Evolutionary conservation across 2,888 invertebrate genomes (phyloP).

Genomic region (Aphelenchoides bicaudatus): DNA sequence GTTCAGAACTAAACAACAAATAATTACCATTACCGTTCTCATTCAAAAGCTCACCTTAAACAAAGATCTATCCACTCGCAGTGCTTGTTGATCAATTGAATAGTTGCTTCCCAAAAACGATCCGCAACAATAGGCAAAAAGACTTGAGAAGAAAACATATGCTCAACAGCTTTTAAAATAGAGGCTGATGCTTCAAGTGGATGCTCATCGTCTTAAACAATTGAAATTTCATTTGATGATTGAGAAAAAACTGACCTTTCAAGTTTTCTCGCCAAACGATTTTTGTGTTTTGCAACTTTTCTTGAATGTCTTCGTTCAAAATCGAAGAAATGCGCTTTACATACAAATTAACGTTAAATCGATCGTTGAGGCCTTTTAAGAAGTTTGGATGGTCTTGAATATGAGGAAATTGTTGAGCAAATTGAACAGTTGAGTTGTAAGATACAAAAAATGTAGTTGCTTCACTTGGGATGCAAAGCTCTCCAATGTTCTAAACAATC

Average conservation of each 20-base stretch:
- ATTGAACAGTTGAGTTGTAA: neutral
- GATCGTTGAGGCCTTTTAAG: constrained; percentile 9
- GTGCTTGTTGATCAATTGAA: constrained; percentile 68
- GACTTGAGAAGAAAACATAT: constrained; percentile 72
- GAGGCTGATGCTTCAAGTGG: constrained; percentile 22
- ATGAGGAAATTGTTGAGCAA: constrained; percentile 4
- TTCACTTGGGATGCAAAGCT: constrained; percentile 17
- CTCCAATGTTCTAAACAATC: constrained; percentile 5
- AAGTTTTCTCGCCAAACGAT: neutral
- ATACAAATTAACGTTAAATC: constrained; percentile 11
- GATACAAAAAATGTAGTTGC: constrained; percentile 16
- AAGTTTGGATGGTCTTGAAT: constrained; percentile 5
- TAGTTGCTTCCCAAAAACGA: constrained; percentile 78
- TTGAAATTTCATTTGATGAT: too few species aligned
- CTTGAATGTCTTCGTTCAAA: constrained; percentile 15
- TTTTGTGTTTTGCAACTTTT: neutral
- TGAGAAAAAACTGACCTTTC: constrained; percentile 1
- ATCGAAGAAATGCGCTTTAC: constrained; percentile 7
- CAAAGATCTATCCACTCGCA: constrained; percentile 14
- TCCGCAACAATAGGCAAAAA: constrained; percentile 74
- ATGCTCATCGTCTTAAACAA: too few species aligned
- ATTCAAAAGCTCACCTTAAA: neutral
- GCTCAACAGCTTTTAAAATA: constrained; percentile 33
- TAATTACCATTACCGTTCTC: neutral
- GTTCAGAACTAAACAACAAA: constrained; percentile 5